Evolutionary conservation across 2,888 invertebrate genomes (phyloP).

Genomic region (Sphinx pinastri): DNA sequence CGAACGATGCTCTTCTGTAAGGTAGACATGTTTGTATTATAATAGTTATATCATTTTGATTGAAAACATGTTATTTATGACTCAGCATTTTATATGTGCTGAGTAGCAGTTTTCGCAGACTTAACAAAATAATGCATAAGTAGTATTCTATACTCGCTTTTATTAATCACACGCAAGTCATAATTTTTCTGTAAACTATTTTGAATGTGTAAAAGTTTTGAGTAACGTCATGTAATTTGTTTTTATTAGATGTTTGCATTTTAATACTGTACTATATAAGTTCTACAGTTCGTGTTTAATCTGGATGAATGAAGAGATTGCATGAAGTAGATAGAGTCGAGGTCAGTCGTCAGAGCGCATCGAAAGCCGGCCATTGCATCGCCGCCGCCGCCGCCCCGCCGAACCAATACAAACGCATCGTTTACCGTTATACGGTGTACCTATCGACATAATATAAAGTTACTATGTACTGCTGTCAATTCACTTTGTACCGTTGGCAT

Average conservation of each 20-base stretch:
- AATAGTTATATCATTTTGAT: too few species aligned
- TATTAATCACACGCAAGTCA: too few species aligned
- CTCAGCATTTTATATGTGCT: too few species aligned
- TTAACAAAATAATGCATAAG: too few species aligned
- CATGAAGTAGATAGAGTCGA: slow-evolving; percentile 42
- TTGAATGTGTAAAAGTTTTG: too few species aligned
- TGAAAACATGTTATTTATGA: too few species aligned
- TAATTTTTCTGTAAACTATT: too few species aligned
- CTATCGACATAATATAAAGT: slow-evolving; percentile 46
- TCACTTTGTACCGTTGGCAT: slow-evolving; percentile 34
- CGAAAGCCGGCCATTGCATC: slow-evolving; percentile 39
- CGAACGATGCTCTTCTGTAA: slow-evolving; percentile 33
- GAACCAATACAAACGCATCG: slow-evolving; percentile 55
- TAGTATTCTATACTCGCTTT: too few species aligned
- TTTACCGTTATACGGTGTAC: slow-evolving; percentile 74
- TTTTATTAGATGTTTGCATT: too few species aligned
- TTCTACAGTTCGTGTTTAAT: slow-evolving; percentile 27
- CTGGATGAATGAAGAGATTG: slow-evolving; percentile 51
- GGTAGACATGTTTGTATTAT: background rate
- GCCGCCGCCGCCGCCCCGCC: slow-evolving; percentile 37
- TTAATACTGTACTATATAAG: background rate
- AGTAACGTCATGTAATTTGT: too few species aligned
- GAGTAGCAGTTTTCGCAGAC: too few species aligned
- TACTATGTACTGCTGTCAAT: slow-evolving; percentile 52
- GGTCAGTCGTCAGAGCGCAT: slow-evolving; percentile 35